Evolutionary conservation across 2,888 invertebrate genomes (phyloP).

Genomic region (Leucania comma): DNA sequence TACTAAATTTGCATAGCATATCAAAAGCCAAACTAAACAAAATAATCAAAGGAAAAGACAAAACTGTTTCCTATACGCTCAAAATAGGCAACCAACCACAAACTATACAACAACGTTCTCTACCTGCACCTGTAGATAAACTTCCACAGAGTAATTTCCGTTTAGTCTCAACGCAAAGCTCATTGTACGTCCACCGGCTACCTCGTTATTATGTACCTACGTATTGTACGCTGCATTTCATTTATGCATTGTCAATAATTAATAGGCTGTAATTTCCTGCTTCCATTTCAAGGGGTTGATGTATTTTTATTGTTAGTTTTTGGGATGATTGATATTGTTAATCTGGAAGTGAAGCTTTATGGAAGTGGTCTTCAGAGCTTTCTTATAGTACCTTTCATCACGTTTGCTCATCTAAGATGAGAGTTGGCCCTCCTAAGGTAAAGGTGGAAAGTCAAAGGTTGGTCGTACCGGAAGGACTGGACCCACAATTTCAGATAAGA

Average conservation of each 20-base stretch:
- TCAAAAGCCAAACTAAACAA: not conserved
- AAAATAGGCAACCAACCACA: constrained; percentile 25
- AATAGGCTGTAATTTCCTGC: constrained; percentile 44
- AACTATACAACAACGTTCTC: constrained; percentile 35
- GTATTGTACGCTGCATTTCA: constrained; percentile 43
- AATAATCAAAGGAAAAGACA: too few relatives aligned
- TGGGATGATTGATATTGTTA: not conserved
- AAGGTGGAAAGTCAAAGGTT: too few relatives aligned
- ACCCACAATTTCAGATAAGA: too few relatives aligned
- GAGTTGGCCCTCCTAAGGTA: too few relatives aligned
- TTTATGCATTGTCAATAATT: constrained; percentile 51
- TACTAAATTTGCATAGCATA: not conserved
- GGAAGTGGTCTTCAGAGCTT: not conserved
- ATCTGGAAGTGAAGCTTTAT: not conserved
- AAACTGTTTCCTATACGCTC: not conserved
- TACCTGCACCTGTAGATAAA: constrained; percentile 66
- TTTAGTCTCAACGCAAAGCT: constrained; percentile 73
- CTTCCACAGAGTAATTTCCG: constrained; percentile 78
- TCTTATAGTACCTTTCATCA: too few relatives aligned
- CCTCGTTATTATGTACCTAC: constrained; percentile 35
- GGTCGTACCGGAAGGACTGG: too few relatives aligned
- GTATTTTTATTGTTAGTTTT: constrained; percentile 23
- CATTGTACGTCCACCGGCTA: constrained; percentile 57
- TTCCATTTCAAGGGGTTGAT: constrained; percentile 23
- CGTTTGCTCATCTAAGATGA: too few relatives aligned